A percentile compares a stretch with the other conserved stretches of the same genome.
These are phyloP conservation scores for Emberiza fucata DNA, from an alignment of 2,113 vertebrate genomes.

Conservation along the genomic window DNA sequence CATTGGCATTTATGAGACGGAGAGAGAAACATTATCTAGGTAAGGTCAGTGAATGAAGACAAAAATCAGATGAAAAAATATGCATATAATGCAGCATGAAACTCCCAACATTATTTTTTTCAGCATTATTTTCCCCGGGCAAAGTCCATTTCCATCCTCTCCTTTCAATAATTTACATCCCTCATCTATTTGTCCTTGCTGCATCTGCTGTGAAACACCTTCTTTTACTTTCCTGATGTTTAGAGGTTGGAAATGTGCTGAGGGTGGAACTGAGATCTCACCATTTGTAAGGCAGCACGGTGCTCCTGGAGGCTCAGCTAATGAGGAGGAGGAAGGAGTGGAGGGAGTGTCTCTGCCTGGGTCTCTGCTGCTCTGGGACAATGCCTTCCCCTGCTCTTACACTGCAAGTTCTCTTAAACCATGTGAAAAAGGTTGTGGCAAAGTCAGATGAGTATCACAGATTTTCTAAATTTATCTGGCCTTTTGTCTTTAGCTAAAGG, in stretches of 20 bases:
- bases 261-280: background rate
- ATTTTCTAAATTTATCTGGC: background rate
- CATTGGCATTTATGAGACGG: background rate
- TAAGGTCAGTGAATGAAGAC: background rate
- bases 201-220: background rate
- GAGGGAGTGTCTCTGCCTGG: background rate
- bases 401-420: background rate
- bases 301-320: background rate
- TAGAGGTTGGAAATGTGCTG: background rate
- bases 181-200: background rate
- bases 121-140: fast-evolving
- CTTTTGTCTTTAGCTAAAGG: background rate
- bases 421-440: background rate
- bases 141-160: background rate
- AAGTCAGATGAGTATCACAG: background rate
- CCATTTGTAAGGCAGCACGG: background rate
- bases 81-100: background rate
- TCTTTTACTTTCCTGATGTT: background rate
- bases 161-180: background rate
- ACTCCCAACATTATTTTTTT: background rate
- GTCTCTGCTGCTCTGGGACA: background rate
- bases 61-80: background rate
- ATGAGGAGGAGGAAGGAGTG: background rate
- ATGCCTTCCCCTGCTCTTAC: background rate
- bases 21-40: background rate